Evolutionary conservation across 1,140 invertebrate genomes (phyloP).

Genomic region (Drosophila carrolli): DNA sequence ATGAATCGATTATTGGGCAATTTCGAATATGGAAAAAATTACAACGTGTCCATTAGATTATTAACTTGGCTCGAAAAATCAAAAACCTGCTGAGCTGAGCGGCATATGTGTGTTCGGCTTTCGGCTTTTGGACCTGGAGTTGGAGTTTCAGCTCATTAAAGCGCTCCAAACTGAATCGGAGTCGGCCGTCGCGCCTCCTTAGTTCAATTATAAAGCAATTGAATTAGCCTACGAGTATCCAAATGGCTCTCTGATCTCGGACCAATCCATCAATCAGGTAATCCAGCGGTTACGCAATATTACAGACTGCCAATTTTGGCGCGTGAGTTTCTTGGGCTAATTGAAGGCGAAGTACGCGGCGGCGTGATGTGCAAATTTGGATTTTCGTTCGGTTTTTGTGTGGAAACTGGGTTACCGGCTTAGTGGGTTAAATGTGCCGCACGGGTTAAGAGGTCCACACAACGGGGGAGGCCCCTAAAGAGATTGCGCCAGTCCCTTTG

Average conservation of each 20-base stretch:
- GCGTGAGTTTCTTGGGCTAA: slow-evolving; percentile 63
- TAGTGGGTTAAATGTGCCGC: slow-evolving; percentile 65
- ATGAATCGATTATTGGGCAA: slow-evolving; percentile 69
- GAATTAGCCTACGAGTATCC: slow-evolving; percentile 61
- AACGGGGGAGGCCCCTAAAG: slow-evolving; percentile 5
- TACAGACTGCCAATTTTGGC: slow-evolving; percentile 67
- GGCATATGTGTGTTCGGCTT: slow-evolving; percentile 43
- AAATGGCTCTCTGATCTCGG: slow-evolving; percentile 33
- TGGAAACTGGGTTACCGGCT: slow-evolving; percentile 73
- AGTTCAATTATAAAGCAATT: slow-evolving; percentile 82
- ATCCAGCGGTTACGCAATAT: slow-evolving; percentile 62
- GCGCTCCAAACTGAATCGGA: slow-evolving; percentile 33
- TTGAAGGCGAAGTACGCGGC: slow-evolving; percentile 59
- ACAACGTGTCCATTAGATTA: slow-evolving; percentile 78
- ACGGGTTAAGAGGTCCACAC: slow-evolving; percentile 29
- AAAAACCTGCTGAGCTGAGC: slow-evolving; percentile 63
- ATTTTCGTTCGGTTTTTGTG: slow-evolving; percentile 22
- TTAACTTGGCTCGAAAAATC: slow-evolving; percentile 63
- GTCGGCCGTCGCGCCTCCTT: slow-evolving; percentile 63
- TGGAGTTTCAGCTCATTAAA: slow-evolving; percentile 65
- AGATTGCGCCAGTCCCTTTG: slow-evolving; percentile 12
- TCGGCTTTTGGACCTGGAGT: slow-evolving; percentile 21
- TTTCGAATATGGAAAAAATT: slow-evolving; percentile 66
- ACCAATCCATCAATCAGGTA: slow-evolving; percentile 74
- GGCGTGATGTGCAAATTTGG: slow-evolving; percentile 67